Conservation (phyloP, 1,140 invertebrate genomes). For the Lasaia peninsularis region DNA sequence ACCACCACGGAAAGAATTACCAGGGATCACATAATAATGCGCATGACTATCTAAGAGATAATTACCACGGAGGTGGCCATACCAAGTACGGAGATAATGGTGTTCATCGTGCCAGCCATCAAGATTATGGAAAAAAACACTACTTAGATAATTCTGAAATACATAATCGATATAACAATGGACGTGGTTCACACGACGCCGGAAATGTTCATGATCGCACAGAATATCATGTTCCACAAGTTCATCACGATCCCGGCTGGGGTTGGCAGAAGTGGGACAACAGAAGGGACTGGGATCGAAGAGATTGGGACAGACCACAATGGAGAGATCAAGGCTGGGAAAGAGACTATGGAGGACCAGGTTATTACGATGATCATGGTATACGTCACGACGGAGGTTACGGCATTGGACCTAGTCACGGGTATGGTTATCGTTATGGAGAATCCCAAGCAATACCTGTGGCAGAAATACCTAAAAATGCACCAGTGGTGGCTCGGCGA, state of each 20-base stretch:
- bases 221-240: conserved; percentile 45
- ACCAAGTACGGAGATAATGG: conserved; percentile 73
- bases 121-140: conserved; percentile 74
- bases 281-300: conserved; percentile 43
- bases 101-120: conserved; percentile 62
- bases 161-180: conserved; percentile 63
- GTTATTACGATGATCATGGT: conserved; percentile 54
- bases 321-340: conserved; percentile 39
- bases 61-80: conserved; percentile 66
- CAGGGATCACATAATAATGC: conserved; percentile 70
- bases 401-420: conserved; percentile 56
- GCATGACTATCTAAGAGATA: conserved; percentile 57
- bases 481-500: conserved; percentile 56
- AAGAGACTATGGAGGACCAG: conserved; percentile 51
- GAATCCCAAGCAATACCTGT: conserved; percentile 54
- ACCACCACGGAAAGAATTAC: conserved; percentile 68
- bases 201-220: conserved; percentile 49
- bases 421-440: conserved; percentile 69
- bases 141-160: conserved; percentile 73
- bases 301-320: conserved; percentile 36
- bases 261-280: conserved; percentile 51
- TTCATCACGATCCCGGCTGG: conserved; percentile 44
- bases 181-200: conserved; percentile 59
- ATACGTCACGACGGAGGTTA: conserved; percentile 56
- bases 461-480: conserved; percentile 53